Base-by-base conservation (phyloP, 2,113 vertebrate species). In the Dasyprocta punctata region DNA sequence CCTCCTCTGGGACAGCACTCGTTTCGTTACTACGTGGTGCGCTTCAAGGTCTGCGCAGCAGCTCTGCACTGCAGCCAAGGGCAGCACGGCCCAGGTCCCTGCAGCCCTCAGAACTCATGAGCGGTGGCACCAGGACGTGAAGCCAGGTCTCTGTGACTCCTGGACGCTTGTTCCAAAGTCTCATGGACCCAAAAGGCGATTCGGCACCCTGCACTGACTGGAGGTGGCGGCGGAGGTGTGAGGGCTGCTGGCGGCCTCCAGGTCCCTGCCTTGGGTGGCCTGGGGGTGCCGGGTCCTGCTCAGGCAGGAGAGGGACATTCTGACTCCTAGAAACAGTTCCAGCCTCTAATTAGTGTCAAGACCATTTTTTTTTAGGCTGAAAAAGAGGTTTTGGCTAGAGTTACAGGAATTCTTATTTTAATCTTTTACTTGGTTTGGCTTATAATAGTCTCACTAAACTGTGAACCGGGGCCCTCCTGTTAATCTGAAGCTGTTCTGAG, bases 401-500 rank as follows among this genome's bases (percentile, higher is more conserved):
- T 95, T 88, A 78, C 60, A 26, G 56, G 78, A 88, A 96, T 92
- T 96, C 65, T 86, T 95, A 69, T 92, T 95, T 97, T 83, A 91
- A 89, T 89, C 85, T 41, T 97, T 89, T 71, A 63, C 54, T 96
- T 60, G 93, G 61, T 71, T 92, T 94, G 96, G 75, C 71, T 52
- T 92, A 10, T 80, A 95, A 82, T 16, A 93, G 73, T 86, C 71
- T 12, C 44, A 69, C 71, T 92, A 95, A 80, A 92, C 88, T 65
- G 77, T 85, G 92, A 95, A 4, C 16, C n/a, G 73, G 85, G 89
- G 95, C 26, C 58, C 60, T 73, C 67, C 61, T 90, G 75, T 96
- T 96, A 89, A 73, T 93, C 92, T 92, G 52, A 97, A 93, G 90
- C 58, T 80, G 49, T 96, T 91, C 92, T 93, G 94, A 96, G 83